Percentiles rank a stretch among this genome's conserved stretches.
Evolutionary conservation across 2,888 invertebrate genomes (phyloP).

Genomic region (Empis stercorea): DNA sequence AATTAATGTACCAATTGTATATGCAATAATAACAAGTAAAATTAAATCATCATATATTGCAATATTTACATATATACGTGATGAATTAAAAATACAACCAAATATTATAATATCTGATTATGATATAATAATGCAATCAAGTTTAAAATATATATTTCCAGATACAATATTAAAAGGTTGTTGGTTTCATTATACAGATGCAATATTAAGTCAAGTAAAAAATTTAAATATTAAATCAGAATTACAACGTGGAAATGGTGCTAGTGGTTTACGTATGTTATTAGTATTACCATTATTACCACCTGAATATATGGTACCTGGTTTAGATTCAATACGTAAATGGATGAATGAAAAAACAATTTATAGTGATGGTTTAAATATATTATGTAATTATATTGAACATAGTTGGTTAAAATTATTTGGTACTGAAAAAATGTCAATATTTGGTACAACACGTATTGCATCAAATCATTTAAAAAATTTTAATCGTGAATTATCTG

Average conservation of each 20-base stretch:
- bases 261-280: conserved; percentile 19
- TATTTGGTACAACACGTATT: conserved; percentile 20
- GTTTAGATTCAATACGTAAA: conserved; percentile 19
- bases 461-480: conserved; percentile 19
- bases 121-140: conserved; percentile 16
- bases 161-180: conserved; percentile 20
- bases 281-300: conserved; percentile 20
- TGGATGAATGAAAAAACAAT: conserved; percentile 21
- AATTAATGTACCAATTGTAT: conserved; percentile 18
- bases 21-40: conserved; percentile 16
- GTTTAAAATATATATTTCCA: conserved; percentile 16
- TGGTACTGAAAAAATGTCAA: conserved; percentile 23
- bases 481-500: conserved; percentile 18
- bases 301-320: conserved; percentile 21
- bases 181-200: conserved; percentile 20
- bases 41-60: conserved; percentile 15
- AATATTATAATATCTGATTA: conserved; percentile 19
- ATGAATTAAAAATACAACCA: conserved; percentile 17
- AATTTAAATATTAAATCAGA: conserved; percentile 15
- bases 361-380: conserved; percentile 11
- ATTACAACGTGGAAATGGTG: conserved; percentile 17
- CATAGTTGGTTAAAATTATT: conserved; percentile 17
- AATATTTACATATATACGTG: conserved; percentile 18
- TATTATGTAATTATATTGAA: conserved; percentile 19
- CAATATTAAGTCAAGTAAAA: conserved; percentile 17